Percentiles rank a stretch among this genome's conserved stretches.
These are phyloP conservation scores for Macrosiphum euphorbiae DNA, from an alignment of 2,888 invertebrate genomes.

Conservation along the genomic window DNA sequence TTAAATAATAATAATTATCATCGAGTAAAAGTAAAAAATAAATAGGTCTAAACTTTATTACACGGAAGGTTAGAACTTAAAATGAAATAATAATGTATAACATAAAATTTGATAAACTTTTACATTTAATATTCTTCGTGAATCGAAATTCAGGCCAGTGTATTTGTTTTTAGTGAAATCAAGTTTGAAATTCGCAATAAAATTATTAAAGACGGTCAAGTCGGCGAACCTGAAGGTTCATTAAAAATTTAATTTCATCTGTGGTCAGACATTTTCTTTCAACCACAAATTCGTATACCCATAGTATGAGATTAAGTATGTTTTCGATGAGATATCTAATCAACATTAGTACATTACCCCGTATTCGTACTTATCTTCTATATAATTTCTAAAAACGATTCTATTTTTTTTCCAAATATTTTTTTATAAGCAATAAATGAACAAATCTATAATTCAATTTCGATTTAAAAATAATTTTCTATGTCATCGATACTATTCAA, in stretches of 20 bases:
- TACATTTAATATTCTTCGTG: slow-evolving; percentile 6
- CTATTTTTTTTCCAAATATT: not conserved
- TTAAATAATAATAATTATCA: not conserved
- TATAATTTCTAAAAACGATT: not conserved
- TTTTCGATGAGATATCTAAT: slow-evolving; percentile 8
- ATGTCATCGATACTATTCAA: not conserved
- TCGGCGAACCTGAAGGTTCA: slow-evolving; percentile 31
- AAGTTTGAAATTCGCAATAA: slow-evolving; percentile 43
- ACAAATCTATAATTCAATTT: not conserved
- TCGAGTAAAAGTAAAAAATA: not conserved
- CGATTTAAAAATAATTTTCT: not conserved
- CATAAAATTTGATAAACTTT: not conserved
- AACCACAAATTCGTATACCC: slow-evolving; percentile 49
- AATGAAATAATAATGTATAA: not conserved
- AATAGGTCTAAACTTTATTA: not conserved
- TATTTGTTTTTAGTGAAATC: slow-evolving; percentile 45
- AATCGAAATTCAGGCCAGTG: slow-evolving; percentile 46
- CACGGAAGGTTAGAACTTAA: not conserved
- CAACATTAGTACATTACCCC: not conserved
- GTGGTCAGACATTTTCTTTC: slow-evolving; percentile 48
- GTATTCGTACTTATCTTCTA: not conserved
- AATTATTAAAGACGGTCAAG: slow-evolving; percentile 29
- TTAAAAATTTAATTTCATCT: slow-evolving; percentile 53
- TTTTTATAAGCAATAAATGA: not conserved
- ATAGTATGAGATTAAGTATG: not conserved